Conservation (phyloP, 2,797 vertebrate genomes). For the Ceyx erithaca region DNA sequence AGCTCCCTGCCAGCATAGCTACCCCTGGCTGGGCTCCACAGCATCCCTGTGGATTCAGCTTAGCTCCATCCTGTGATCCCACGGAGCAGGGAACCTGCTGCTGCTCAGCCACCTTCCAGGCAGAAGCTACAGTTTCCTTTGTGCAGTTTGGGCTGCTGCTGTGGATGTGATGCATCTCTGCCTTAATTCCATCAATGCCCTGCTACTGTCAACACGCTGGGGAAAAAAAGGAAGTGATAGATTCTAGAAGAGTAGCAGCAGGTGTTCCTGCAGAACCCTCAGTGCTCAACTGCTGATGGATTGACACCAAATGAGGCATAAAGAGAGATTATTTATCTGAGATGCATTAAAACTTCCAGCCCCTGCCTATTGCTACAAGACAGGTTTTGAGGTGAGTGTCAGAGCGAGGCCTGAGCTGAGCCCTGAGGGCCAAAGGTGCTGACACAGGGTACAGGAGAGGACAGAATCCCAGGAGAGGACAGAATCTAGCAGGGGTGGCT, state of each 20-base stretch:
- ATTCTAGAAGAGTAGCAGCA: neutral
- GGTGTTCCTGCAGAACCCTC: neutral
- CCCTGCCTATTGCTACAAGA: neutral
- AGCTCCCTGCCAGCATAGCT: neutral
- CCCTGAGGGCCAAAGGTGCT: neutral
- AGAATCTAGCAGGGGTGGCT: too few relatives aligned
- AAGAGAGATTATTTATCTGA: neutral
- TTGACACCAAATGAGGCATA: neutral
- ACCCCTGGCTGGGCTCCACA: accelerated
- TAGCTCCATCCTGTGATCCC: neutral
- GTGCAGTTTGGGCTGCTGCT: neutral
- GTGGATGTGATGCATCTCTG: neutral
- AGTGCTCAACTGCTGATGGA: neutral
- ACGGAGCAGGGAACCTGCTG: neutral
- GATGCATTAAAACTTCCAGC: neutral
- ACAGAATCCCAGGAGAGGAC: neutral
- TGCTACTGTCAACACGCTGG: neutral
- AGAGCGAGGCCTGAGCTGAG: accelerated
- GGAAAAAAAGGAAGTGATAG: neutral
- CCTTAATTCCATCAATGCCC: neutral
- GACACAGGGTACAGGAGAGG: neutral
- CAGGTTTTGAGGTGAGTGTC: neutral
- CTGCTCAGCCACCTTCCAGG: neutral
- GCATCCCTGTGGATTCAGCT: neutral
- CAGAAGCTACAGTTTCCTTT: neutral